Base-by-base conservation (phyloP, 64 coral and sea anemone genomes). In the Montipora capricornis region DNA sequence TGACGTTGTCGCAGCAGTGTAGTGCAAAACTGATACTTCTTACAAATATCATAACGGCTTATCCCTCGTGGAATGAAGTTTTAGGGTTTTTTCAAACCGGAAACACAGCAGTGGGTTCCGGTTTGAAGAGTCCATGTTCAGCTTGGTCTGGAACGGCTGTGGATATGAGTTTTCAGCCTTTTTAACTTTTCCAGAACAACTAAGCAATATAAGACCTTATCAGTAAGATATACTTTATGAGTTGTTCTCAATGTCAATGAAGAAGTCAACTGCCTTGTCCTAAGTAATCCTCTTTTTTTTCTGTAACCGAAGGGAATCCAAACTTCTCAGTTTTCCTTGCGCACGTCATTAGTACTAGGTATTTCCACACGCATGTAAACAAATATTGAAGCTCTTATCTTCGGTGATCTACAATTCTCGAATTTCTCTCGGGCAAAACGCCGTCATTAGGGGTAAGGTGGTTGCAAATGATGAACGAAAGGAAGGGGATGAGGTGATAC, bases 71-170 rank as follows among this genome's bases (percentile, higher is more conserved):
- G 81, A 83, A 83, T 62, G 80, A 59, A 82, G 22, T 29, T 14
- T 53, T 26, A 19, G 47, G 47, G 61, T 3, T 64, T 71, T 49
- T 68, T 68, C 68, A 1, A 48, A 71, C 82, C 82, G 82, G 82
- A 86, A 86, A 71, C 82, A 4, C 82, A 71, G 82, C 68, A 13
- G 82, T 73, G 6, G 64, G 66, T 86, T 86, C 82, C 64, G 82
- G 46, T 86, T 68, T 84, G 13, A 20, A 47, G 15, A 20, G 44
- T 47, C 44, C 8, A 37, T 37, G 37, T 37, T 37, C 37, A 47
- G 15, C 15, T 14, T 47, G 44, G 62, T 6, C 14, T 11, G 37
- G 37, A 37, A 37, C 2, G 37, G 37, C 37, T 37, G 37, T 37
- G 37, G 37, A 37, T 1, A 82, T 20, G 5, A 8, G 2, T 82